Evolutionary conservation across 2,113 vertebrate species (phyloP).

Genomic region (Oryzias woworae): DNA sequence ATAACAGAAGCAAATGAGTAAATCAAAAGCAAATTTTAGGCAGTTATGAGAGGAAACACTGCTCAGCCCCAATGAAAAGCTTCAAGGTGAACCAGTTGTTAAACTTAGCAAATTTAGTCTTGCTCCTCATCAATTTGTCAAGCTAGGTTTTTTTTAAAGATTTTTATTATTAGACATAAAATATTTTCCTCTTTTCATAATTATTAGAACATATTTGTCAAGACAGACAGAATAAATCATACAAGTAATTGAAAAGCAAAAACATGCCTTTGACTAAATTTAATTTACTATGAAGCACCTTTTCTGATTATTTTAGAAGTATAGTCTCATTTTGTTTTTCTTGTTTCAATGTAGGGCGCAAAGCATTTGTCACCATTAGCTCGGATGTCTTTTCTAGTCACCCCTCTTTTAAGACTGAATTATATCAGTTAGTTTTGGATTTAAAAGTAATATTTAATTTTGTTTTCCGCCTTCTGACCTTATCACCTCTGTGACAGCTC

Average conservation of each 20-base stretch:
- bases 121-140: neutral
- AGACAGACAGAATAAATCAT: too few species aligned
- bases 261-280: neutral
- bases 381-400: neutral
- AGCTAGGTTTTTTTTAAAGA: neutral
- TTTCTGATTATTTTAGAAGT: neutral
- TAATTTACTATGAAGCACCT: neutral
- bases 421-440: neutral
- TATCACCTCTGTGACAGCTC: slow-evolving; percentile 51
- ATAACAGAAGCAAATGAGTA: neutral
- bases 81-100: neutral
- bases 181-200: too few species aligned
- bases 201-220: too few species aligned
- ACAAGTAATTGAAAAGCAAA: neutral
- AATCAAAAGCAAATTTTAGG: neutral
- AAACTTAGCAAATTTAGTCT: neutral
- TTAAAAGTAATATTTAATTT: slow-evolving; percentile 42
- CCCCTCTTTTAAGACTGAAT: slow-evolving; percentile 8
- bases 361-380: slow-evolving; percentile 16
- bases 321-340: slow-evolving; percentile 6
- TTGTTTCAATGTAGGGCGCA: slow-evolving; percentile 38
- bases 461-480: slow-evolving; percentile 56
- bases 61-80: neutral
- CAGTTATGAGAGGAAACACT: neutral
- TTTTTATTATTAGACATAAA: neutral